Evolutionary conservation across 2,113 vertebrate genomes (phyloP).

Genomic region (Leptosomus discolor): DNA sequence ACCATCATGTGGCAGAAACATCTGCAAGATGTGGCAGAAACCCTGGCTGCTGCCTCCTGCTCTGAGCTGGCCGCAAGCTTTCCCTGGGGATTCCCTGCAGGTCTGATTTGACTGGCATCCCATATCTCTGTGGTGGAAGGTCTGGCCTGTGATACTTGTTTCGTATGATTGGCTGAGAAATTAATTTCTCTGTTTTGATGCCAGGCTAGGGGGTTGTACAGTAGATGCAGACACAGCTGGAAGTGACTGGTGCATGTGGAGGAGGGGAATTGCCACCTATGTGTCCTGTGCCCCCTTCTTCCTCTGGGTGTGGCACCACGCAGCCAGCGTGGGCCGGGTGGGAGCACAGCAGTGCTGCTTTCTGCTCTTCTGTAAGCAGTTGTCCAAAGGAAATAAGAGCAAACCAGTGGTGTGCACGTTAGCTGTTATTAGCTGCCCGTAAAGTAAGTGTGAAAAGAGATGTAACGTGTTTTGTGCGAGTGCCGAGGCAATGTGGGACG

Average conservation of each 20-base stretch:
- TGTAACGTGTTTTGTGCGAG: background rate
- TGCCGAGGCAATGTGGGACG: fast-evolving
- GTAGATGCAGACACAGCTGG: background rate
- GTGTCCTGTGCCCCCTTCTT: background rate
- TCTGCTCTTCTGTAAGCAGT: background rate
- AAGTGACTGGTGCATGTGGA: background rate
- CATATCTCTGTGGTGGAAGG: background rate
- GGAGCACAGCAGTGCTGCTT: background rate
- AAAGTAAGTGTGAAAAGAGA: background rate
- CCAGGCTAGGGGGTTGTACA: fast-evolving
- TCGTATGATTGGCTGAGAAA: background rate
- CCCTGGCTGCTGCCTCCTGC: background rate
- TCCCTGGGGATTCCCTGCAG: background rate
- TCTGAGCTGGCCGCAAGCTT: background rate
- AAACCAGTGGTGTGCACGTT: background rate
- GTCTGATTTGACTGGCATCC: background rate
- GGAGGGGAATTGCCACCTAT: background rate
- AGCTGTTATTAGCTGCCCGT: background rate
- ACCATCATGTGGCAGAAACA: background rate
- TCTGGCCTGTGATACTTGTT: background rate
- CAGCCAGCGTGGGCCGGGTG: background rate
- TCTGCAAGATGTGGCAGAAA: background rate
- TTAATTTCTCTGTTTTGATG: background rate
- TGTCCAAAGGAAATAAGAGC: background rate
- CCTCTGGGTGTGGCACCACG: fast-evolving